Conservation (phyloP, 1,140 invertebrate species). For the Latrodectus geometricus region DNA sequence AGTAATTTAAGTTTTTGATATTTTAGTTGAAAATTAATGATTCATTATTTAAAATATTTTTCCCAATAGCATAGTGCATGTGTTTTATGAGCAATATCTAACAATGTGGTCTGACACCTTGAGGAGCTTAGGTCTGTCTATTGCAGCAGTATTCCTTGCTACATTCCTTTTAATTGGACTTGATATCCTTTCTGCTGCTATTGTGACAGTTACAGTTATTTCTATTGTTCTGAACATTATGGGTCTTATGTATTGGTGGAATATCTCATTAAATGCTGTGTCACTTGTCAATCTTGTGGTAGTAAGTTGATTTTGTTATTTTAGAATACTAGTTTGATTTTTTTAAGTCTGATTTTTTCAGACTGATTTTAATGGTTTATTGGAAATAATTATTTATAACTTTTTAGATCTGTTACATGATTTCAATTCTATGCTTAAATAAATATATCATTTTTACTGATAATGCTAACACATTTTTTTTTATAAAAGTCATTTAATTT, state of each 20-base stretch:
- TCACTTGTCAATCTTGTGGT: constrained; percentile 76
- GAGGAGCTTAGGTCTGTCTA: constrained; percentile 71
- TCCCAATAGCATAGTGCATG: constrained; percentile 68
- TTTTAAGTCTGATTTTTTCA: no score
- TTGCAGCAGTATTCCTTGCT: constrained; percentile 72
- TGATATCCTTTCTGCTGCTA: constrained; percentile 72
- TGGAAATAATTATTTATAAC: no score
- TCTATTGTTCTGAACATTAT: constrained; percentile 73
- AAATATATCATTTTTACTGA: no score
- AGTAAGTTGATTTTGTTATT: constrained; percentile 65
- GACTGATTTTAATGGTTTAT: no score
- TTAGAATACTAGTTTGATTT: no score
- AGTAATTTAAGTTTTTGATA: no score
- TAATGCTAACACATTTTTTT: no score
- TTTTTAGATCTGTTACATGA: no score
- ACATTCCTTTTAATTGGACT: constrained; percentile 72
- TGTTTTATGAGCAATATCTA: constrained; percentile 76
- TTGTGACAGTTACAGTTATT: constrained; percentile 72
- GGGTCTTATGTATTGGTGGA: constrained; percentile 75
- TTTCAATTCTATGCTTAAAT: no score
- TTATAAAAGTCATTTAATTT: no score
- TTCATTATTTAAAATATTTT: not conserved
- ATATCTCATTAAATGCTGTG: constrained; percentile 74
- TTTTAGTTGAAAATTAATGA: not conserved
- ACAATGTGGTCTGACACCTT: constrained; percentile 71